Evolutionary conservation across 2,113 vertebrate species (phyloP).

Genomic region (Scophthalmus maximus): DNA sequence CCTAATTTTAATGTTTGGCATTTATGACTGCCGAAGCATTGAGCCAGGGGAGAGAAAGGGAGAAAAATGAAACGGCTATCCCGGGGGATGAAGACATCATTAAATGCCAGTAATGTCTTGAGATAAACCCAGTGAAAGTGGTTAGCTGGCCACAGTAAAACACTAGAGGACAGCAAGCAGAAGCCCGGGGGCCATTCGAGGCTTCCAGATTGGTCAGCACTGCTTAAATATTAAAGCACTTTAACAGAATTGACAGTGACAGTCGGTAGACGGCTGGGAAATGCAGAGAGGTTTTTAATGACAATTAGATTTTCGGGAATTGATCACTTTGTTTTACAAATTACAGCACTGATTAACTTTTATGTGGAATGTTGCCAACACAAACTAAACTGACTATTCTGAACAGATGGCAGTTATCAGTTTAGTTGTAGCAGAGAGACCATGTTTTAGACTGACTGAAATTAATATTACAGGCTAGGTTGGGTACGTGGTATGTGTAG

Average conservation of each 20-base stretch:
- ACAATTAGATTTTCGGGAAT: slow-evolving; percentile 19
- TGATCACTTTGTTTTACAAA: background rate
- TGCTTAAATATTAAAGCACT: slow-evolving; percentile 47
- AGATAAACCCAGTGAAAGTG: slow-evolving; percentile 61
- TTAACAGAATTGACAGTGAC: slow-evolving; percentile 32
- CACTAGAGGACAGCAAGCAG: slow-evolving; percentile 66
- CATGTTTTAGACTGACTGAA: no score
- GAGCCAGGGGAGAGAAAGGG: slow-evolving; percentile 40
- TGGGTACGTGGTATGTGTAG: no score
- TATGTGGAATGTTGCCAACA: background rate
- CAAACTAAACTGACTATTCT: background rate
- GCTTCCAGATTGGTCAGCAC: slow-evolving; percentile 57
- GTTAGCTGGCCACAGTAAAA: slow-evolving; percentile 64
- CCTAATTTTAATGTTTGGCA: slow-evolving; percentile 69
- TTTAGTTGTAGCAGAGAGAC: no score
- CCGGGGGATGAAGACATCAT: slow-evolving; percentile 61
- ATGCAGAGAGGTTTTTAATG: slow-evolving; percentile 13
- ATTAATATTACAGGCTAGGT: no score
- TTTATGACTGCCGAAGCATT: slow-evolving; percentile 47
- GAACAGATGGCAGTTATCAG: no score
- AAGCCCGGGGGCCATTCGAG: slow-evolving; percentile 33
- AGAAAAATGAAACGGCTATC: slow-evolving; percentile 56
- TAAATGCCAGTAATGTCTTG: slow-evolving; percentile 59
- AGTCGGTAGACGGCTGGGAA: slow-evolving; percentile 9
- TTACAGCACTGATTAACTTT: background rate